Percentiles rank a stretch among this genome's conserved stretches.
phyloP scores from a whole-genome alignment of 2,797 vertebrate species.

The Propithecus perrieri region DNA sequence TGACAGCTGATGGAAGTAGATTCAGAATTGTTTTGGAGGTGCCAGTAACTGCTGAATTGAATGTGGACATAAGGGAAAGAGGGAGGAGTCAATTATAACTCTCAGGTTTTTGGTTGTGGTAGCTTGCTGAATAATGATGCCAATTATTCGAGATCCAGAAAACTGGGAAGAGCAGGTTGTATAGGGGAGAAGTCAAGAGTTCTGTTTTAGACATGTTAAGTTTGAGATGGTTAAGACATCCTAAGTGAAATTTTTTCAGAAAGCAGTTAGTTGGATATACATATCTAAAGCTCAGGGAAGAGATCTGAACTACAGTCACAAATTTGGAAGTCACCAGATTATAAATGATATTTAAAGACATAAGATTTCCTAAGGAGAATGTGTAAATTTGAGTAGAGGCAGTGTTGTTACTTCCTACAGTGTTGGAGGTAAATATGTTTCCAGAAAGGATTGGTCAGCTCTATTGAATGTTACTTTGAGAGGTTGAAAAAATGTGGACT shows the following conservation, averaged over 20 bases:
- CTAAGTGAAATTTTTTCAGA: background rate
- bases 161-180: background rate
- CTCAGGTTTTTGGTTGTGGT: background rate
- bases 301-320: background rate
- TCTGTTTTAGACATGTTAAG: background rate
- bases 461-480: background rate
- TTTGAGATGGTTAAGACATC: background rate
- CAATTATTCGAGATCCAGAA: background rate
- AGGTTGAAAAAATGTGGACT: background rate
- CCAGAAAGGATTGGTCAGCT: background rate
- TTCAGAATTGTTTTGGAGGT: slow-evolving; percentile 23
- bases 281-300: background rate
- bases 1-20: background rate
- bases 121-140: background rate
- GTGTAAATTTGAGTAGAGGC: background rate
- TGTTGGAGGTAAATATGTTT: background rate
- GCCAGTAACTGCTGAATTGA: background rate
- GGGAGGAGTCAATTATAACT: background rate
- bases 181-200: background rate
- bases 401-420: no score
- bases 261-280: background rate
- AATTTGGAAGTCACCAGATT: background rate
- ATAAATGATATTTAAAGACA: background rate
- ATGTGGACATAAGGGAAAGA: background rate
- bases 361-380: background rate